phyloP scores from a whole-genome alignment of 2,797 vertebrate genomes.

The Siniperca undulata region DNA sequence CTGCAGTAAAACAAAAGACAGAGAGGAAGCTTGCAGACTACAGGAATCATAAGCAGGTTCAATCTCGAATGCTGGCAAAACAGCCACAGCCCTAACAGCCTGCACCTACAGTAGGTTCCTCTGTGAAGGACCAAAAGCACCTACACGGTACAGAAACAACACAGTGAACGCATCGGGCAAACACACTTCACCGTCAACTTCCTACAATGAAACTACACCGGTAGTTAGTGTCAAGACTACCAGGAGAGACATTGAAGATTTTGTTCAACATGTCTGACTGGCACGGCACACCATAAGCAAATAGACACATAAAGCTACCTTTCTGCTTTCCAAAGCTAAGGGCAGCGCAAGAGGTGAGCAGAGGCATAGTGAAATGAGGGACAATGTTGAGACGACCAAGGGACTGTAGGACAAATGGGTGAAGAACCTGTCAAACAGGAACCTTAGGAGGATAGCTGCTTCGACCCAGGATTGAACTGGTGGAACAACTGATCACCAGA shows the following conservation, averaged over 20 bases:
- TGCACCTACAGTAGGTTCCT: not conserved
- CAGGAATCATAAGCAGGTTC: not conserved
- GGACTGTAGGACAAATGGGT: not conserved
- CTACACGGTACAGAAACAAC: too few species aligned
- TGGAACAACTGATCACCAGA: not conserved
- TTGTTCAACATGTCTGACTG: not conserved
- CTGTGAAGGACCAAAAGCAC: not conserved
- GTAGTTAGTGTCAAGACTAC: not conserved
- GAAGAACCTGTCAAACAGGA: slow-evolving; percentile 3
- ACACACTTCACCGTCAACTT: not conserved
- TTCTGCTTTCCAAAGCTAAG: not conserved
- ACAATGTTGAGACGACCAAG: not conserved
- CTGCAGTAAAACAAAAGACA: not conserved
- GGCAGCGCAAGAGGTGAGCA: not conserved
- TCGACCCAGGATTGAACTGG: not conserved
- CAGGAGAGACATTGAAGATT: not conserved
- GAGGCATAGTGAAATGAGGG: not conserved
- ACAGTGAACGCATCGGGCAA: not conserved
- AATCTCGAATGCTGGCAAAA: not conserved
- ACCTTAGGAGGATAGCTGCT: not conserved
- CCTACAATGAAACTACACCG: not conserved
- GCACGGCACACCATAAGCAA: not conserved
- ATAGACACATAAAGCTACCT: not conserved
- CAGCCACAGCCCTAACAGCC: not conserved
- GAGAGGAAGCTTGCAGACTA: not conserved